These are phyloP conservation scores for Cheilosia urbana DNA, from an alignment of 2,888 invertebrate genomes.

Conservation along the genomic window DNA sequence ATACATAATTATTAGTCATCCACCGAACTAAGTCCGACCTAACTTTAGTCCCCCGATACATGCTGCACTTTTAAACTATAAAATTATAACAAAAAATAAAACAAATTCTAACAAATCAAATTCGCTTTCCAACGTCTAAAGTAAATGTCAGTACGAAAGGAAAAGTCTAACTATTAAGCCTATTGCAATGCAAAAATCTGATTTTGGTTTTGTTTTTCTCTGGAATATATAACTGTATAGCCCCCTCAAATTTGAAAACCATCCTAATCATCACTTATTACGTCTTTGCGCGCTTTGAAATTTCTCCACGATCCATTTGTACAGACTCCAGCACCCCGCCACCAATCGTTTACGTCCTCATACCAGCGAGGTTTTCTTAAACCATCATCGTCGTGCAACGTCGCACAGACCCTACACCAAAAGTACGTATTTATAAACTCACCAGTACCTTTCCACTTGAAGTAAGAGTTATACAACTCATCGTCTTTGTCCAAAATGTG, in stretches of 20 bases:
- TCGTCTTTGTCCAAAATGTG: slow-evolving; percentile 94
- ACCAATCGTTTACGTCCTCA: slow-evolving; percentile 94
- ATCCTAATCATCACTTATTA: slow-evolving; percentile 83
- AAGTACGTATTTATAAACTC: slow-evolving; percentile 97
- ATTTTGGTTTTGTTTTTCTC: slow-evolving; percentile 29
- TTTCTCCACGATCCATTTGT: slow-evolving; percentile 89
- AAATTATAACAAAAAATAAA: not conserved
- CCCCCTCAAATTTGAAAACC: slow-evolving; percentile 9
- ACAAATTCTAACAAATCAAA: not conserved
- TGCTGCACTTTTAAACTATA: not conserved
- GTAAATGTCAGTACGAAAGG: slow-evolving; percentile 37
- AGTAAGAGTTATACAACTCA: slow-evolving; percentile 96
- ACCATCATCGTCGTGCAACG: slow-evolving; percentile 84
- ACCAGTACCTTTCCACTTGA: slow-evolving; percentile 97
- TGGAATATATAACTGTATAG: not conserved
- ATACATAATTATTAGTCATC: not conserved
- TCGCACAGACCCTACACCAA: slow-evolving; percentile 87
- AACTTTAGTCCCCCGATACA: not conserved
- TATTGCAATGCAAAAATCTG: slow-evolving; percentile 51
- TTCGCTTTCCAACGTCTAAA: slow-evolving; percentile 23
- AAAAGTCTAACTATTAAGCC: slow-evolving; percentile 19
- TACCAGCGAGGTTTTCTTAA: slow-evolving; percentile 82
- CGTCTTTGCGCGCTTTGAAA: slow-evolving; percentile 83
- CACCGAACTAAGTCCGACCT: not conserved
- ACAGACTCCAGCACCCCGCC: slow-evolving; percentile 93